These are phyloP conservation scores for Polietes domitor DNA, from an alignment of 2,888 invertebrate genomes.

Conservation along the genomic window DNA sequence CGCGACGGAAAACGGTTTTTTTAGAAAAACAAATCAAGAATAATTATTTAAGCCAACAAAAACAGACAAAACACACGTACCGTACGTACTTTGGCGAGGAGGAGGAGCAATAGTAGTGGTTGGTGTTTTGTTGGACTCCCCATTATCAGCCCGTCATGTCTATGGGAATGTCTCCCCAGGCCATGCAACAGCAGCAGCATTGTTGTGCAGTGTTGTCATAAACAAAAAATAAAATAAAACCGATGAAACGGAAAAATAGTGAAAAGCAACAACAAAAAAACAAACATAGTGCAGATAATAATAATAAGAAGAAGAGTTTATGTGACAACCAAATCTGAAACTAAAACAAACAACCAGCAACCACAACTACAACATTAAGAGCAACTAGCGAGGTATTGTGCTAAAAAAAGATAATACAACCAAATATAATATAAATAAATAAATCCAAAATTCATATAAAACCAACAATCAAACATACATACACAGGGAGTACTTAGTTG, in stretches of 20 bases:
- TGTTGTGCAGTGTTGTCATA: not conserved
- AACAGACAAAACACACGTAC: too few species aligned
- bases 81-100: too few species aligned
- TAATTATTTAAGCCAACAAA: not conserved
- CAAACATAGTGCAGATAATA: slow-evolving; percentile 14
- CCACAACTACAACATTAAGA: not conserved
- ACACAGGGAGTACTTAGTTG: not conserved
- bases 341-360: not conserved
- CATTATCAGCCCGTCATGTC: slow-evolving; percentile 27
- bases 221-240: slow-evolving; percentile 7
- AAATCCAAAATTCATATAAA: slow-evolving; percentile 30
- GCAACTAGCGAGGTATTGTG: not conserved
- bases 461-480: not conserved
- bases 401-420: not conserved
- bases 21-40: not conserved
- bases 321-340: not conserved
- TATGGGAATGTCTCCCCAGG: slow-evolving; percentile 62
- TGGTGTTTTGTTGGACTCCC: slow-evolving; percentile 22
- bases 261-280: not conserved
- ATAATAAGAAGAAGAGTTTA: slow-evolving; percentile 10
- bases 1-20: slow-evolving; percentile 35
- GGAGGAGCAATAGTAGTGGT: not conserved
- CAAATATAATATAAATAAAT: slow-evolving; percentile 5
- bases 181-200: not conserved
- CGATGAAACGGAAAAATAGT: slow-evolving; percentile 27